Evolutionary conservation across 1,140 invertebrate species (phyloP), one percentile per base, ranked within the genome.

Genomic region (Pectinophora gossypiella): DNA sequence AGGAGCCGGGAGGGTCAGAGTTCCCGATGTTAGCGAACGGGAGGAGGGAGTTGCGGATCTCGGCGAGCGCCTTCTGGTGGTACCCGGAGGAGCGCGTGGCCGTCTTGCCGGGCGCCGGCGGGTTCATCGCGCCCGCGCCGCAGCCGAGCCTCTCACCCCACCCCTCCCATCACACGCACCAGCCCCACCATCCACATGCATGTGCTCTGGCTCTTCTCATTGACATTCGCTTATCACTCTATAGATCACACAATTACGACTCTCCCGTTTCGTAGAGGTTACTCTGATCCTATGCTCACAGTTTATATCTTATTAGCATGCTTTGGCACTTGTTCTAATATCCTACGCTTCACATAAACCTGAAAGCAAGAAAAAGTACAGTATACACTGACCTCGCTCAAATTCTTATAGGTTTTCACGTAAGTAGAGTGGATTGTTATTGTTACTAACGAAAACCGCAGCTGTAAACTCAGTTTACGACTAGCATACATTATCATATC

Each of bases 61-160:
- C 93, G 82, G 94, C 94, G 84, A 97, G 90, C 68, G 95, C 95
- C 87, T 96, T 95, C 78, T 95, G 94, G 85, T 94, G 93, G 85
- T 96, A 96, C 89, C 93, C 93, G 88, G 93, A 93, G 82, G 92
- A 92, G 81, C 93, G 92, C 89, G 92, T 92, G 80, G 90, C 90
- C 81, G 91, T 90, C 88, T 93, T 93, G 80, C 79, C 78, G 82
- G 85, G 81, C 76, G 85, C 83, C 81, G 84, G 89, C 85, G 89
- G 87, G 91, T 93, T 94, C 93, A 94, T 94, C 89, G 89, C 87
- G 83, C 83, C 80, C 76, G 43, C 46, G 46, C 60, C 57, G 55
- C 89, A 68, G 72, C 84, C 76, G 78, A 82, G 78, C 80, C 68
- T 72, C 69, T 84, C 77, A 85, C 81, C 85, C 79, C 69, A 80